phyloP scores from a whole-genome alignment of 1,140 invertebrate species.

The Hormaphis cornu region DNA sequence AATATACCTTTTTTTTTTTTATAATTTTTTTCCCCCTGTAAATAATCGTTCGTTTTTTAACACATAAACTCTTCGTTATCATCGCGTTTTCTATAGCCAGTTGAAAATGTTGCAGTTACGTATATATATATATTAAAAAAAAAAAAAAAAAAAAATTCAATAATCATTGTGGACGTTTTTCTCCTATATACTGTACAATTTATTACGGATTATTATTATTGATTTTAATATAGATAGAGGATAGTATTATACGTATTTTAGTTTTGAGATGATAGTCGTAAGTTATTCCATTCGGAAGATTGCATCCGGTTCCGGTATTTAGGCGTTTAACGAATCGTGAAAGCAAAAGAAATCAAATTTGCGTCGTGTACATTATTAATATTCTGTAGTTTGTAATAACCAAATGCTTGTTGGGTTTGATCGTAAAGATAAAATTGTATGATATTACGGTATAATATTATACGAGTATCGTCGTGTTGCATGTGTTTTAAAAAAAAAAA shows the following conservation, averaged over 20 bases:
- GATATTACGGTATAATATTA: slow-evolving; percentile 1
- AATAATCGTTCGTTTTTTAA: slow-evolving; percentile 6
- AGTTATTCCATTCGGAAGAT: not conserved
- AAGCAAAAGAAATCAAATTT: not conserved
- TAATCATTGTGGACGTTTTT: slow-evolving; percentile 30
- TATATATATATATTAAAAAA: not conserved
- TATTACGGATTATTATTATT: slow-evolving; percentile 13
- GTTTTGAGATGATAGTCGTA: not conserved
- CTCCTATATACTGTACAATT: too few relatives aligned
- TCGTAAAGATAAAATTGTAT: not conserved
- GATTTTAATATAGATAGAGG: not conserved
- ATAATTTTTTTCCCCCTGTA: slow-evolving; percentile 10
- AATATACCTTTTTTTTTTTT: slow-evolving; percentile 5
- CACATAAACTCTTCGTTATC: not conserved
- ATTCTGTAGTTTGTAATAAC: too few relatives aligned
- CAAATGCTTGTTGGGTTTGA: not conserved
- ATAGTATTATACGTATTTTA: not conserved
- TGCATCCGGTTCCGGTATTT: not conserved
- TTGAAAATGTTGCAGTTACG: not conserved
- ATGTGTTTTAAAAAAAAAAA: not conserved
- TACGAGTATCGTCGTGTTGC: not conserved
- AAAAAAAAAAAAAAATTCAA: slow-evolving; percentile 9
- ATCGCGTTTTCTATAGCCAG: not conserved
- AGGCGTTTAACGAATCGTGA: not conserved
- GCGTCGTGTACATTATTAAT: not conserved